Conservation (phyloP, 2,797 vertebrate genomes). For the Platyrinchus mystaceus region DNA sequence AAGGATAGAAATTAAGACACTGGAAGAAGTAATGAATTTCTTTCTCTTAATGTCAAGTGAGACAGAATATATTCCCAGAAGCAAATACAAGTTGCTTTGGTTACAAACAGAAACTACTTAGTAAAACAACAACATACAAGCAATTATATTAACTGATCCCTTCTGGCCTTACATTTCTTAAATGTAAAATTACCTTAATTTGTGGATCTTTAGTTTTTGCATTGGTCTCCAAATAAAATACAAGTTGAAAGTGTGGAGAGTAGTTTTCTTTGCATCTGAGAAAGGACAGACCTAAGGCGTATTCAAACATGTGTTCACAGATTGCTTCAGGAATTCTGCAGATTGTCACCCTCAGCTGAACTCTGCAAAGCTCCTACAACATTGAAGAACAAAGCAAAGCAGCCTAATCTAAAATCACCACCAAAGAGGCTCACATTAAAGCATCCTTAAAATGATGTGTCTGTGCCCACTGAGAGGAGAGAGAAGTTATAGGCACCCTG, state of each 20-base stretch:
- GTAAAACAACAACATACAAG: not conserved
- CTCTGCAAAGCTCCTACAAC: not conserved
- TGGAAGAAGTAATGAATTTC: not conserved
- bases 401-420: not conserved
- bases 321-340: not conserved
- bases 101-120: not conserved
- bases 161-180: not conserved
- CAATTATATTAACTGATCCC: not conserved
- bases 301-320: not conserved
- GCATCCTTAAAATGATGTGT: not conserved
- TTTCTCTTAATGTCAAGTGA: not conserved
- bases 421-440: not conserved
- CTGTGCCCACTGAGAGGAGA: not conserved
- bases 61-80: not conserved
- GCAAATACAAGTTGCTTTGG: not conserved
- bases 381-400: not conserved
- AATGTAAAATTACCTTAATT: not conserved
- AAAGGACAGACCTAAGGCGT: not conserved
- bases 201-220: not conserved
- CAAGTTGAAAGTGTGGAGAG: not conserved
- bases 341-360: not conserved
- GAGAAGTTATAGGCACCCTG: no score
- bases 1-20: not conserved
- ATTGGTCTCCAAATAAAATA: not conserved
- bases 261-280: not conserved